phyloP scores from a whole-genome alignment of 2,113 vertebrate genomes.

The Nymphicus hollandicus region DNA sequence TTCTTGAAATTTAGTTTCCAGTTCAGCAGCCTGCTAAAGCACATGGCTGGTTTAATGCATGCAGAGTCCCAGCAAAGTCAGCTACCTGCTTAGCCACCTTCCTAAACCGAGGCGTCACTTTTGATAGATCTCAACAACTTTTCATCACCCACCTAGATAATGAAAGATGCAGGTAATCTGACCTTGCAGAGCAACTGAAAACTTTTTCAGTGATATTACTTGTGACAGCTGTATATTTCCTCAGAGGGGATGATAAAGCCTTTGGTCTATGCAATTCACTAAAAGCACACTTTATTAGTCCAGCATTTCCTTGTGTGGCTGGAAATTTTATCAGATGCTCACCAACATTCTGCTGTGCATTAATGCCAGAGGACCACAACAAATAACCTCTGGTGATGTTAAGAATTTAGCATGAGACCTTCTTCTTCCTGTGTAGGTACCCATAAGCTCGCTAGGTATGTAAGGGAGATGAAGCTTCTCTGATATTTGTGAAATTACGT shows the following conservation, averaged over 20 bases:
- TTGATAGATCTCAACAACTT: background rate
- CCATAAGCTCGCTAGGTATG: background rate
- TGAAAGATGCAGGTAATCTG: background rate
- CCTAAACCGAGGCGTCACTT: background rate
- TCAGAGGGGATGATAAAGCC: background rate
- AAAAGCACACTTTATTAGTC: background rate
- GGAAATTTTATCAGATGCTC: background rate
- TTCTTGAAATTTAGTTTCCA: background rate
- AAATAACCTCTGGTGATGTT: background rate
- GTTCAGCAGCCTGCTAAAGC: background rate
- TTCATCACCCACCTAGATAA: background rate
- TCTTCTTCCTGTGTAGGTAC: background rate
- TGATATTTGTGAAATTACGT: background rate
- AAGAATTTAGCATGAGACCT: background rate
- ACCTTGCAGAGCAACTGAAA: background rate
- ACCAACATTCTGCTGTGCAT: background rate
- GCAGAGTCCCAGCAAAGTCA: background rate
- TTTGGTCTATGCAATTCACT: background rate
- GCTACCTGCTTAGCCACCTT: background rate
- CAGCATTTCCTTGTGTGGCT: background rate
- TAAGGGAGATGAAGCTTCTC: background rate
- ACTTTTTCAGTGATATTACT: background rate
- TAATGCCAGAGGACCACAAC: background rate
- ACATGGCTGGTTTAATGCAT: rapidly evolving
- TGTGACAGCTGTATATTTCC: background rate